Conservation (phyloP, 2,797 vertebrate species). For the Melanotaenia trifasciata region DNA sequence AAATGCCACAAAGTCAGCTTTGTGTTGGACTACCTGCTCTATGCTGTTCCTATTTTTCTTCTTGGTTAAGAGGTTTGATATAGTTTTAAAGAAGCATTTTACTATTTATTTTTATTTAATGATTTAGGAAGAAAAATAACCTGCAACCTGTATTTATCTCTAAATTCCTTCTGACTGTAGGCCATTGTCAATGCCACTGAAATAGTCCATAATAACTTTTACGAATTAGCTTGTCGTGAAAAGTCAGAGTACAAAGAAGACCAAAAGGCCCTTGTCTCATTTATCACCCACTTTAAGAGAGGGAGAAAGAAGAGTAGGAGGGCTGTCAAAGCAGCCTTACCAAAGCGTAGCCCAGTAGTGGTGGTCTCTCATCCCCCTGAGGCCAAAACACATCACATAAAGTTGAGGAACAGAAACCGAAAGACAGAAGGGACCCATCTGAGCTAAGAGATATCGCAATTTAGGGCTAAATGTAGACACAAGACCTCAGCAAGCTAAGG, state of each 20-base stretch:
- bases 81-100: background rate
- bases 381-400: conserved; percentile 63
- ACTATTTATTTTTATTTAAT: background rate
- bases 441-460: conserved; percentile 56
- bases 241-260: conserved; percentile 77
- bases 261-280: conserved; percentile 81
- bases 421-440: conserved; percentile 14
- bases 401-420: conserved; percentile 47
- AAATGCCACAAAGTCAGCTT: conserved; percentile 16
- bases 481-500: conserved; percentile 32
- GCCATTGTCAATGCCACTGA: conserved; percentile 73
- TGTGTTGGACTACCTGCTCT: background rate
- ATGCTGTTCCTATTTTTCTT: background rate
- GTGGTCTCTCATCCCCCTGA: conserved; percentile 71
- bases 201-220: conserved; percentile 75
- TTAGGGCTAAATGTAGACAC: conserved; percentile 36
- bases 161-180: conserved; percentile 60
- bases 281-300: conserved; percentile 82
- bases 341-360: conserved; percentile 56
- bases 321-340: conserved; percentile 69
- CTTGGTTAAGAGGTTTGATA: background rate
- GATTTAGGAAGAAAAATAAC: background rate
- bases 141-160: conserved; percentile 16
- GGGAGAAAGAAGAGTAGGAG: conserved; percentile 41
- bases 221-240: conserved; percentile 81